Conservation (phyloP, 1,140 invertebrate genomes). For the Ladona fulva region DNA sequence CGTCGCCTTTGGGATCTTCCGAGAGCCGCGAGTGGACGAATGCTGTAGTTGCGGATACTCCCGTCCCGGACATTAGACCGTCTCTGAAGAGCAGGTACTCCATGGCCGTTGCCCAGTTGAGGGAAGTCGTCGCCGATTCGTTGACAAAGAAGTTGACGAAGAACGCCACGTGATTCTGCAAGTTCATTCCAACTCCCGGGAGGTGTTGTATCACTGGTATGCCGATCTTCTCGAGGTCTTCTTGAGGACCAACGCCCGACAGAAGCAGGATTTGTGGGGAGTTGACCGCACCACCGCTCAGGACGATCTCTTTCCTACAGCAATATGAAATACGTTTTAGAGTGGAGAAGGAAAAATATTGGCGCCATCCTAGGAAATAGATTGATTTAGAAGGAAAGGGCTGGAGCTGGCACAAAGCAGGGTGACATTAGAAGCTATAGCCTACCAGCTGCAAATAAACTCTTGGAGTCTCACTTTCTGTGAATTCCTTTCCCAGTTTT, state of each 20-base stretch:
- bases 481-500: too few species aligned
- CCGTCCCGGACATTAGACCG: constrained; percentile 73
- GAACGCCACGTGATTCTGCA: constrained; percentile 78
- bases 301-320: constrained; percentile 52
- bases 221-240: constrained; percentile 51
- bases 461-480: too few species aligned
- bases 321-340: too few species aligned
- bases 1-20: constrained; percentile 58
- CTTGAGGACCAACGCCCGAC: constrained; percentile 69
- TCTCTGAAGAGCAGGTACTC: constrained; percentile 74
- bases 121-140: constrained; percentile 66
- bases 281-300: constrained; percentile 60
- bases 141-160: constrained; percentile 69
- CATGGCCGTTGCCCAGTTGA: constrained; percentile 83
- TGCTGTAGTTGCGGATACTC: constrained; percentile 71
- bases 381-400: too few species aligned
- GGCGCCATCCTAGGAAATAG: too few species aligned
- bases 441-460: too few species aligned
- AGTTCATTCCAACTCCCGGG: constrained; percentile 76
- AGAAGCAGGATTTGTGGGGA: constrained; percentile 75
- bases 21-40: constrained; percentile 69
- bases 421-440: too few species aligned
- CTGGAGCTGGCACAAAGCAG: too few species aligned
- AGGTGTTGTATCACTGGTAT: constrained; percentile 61
- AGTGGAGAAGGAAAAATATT: too few species aligned